A percentile compares a stretch with the other conserved stretches of the same genome.
phyloP scores from a whole-genome alignment of 2,113 vertebrate genomes.

The Takifugu flavidus region DNA sequence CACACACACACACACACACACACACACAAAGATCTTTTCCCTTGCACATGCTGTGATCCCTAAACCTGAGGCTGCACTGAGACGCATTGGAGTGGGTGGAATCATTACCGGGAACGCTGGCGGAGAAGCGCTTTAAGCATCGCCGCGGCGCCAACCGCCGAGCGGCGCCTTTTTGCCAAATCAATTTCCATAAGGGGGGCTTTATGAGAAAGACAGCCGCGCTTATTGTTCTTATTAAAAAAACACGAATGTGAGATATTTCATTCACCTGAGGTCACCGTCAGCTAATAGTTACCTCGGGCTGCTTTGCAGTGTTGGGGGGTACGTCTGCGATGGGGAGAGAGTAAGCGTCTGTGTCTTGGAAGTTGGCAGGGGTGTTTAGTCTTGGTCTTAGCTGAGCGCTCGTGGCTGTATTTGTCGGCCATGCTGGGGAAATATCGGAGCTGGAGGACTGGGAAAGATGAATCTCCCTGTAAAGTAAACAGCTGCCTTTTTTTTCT shows the following conservation, averaged over 20 bases:
- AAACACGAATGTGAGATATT: constrained; percentile 60
- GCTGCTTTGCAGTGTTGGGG: constrained; percentile 39
- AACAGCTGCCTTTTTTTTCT: constrained; percentile 39
- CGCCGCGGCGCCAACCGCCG: constrained; percentile 29
- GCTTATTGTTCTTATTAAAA: constrained; percentile 66
- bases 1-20: too few species aligned
- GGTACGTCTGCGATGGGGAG: constrained; percentile 39
- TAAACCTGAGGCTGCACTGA: constrained; percentile 38
- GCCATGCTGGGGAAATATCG: constrained; percentile 31
- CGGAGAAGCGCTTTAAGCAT: constrained; percentile 44
- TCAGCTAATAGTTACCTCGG: constrained; percentile 50
- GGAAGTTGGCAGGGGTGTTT: constrained; percentile 58
- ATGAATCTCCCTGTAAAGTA: constrained; percentile 28
- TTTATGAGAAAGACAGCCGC: constrained; percentile 56
- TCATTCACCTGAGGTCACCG: constrained; percentile 49
- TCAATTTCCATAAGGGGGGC: constrained; percentile 63
- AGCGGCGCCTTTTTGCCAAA: constrained; percentile 59
- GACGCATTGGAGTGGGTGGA: constrained; percentile 58
- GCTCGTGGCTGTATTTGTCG: constrained; percentile 57
- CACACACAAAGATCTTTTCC: constrained; percentile 8
- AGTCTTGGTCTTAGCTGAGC: constrained; percentile 56
- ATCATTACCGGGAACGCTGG: constrained; percentile 53
- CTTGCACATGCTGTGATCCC: constrained; percentile 23
- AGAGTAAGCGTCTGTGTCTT: constrained; percentile 66
- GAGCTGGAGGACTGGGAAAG: constrained; percentile 20